These are phyloP conservation scores for Grus americana DNA, from an alignment of 2,113 vertebrate genomes.

Conservation along the genomic window DNA sequence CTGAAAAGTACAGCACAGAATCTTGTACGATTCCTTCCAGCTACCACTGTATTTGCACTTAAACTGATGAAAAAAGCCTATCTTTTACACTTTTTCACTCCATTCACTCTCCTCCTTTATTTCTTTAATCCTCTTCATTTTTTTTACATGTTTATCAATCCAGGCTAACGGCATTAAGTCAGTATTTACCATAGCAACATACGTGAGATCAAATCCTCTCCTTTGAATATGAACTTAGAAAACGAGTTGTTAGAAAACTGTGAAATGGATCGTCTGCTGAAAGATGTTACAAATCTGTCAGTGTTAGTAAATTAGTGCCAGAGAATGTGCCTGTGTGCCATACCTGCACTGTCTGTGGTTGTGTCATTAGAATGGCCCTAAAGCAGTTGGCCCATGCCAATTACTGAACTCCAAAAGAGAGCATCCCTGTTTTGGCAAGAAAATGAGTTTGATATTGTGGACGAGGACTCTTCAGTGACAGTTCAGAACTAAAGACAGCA, in stretches of 20 bases:
- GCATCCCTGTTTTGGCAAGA: not conserved
- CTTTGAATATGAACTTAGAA: not conserved
- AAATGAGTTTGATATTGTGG: not conserved
- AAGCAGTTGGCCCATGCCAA: not conserved
- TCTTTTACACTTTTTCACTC: not conserved
- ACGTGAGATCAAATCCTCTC: not conserved
- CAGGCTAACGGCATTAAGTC: not conserved
- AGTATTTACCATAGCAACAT: not conserved
- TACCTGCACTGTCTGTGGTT: too few relatives aligned
- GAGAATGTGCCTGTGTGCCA: not conserved
- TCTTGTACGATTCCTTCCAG: not conserved
- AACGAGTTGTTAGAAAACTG: not conserved
- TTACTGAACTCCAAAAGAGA: not conserved
- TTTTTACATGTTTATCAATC: not conserved
- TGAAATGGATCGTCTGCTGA: not conserved
- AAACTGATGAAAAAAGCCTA: not conserved
- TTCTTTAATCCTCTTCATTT: not conserved
- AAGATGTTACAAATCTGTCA: not conserved
- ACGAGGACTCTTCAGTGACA: not conserved
- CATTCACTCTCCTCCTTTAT: not conserved
- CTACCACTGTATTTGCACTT: not conserved
- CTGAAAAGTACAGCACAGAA: not conserved
- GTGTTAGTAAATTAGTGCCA: not conserved
- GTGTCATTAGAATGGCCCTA: not conserved
- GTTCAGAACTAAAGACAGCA: not conserved